These are phyloP conservation scores for Tinamus guttatus DNA, from an alignment of 2,113 vertebrate genomes.

Conservation along the genomic window DNA sequence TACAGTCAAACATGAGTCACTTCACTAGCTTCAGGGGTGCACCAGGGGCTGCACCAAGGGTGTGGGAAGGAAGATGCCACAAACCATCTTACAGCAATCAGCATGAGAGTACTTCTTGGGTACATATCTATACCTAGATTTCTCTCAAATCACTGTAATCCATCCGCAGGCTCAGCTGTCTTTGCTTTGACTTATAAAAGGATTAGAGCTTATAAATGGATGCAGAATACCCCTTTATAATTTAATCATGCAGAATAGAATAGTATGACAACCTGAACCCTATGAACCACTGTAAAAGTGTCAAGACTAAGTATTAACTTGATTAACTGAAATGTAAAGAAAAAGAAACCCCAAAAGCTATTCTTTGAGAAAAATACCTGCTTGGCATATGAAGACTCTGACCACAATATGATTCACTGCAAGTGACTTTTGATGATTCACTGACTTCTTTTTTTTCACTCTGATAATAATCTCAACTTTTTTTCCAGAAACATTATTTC, in stretches of 20 bases:
- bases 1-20: neutral
- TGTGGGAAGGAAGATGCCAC: neutral
- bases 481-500: neutral
- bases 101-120: neutral
- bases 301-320: neutral
- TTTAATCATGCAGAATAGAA: neutral
- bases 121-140: neutral
- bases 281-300: neutral
- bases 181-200: neutral
- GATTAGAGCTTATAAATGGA: neutral
- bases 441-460: neutral
- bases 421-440: conserved; percentile 61
- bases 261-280: neutral
- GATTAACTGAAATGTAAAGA: neutral
- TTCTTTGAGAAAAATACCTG: conserved; percentile 52
- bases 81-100: neutral
- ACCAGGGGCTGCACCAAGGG: neutral
- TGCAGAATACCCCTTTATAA: neutral
- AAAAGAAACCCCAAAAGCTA: neutral
- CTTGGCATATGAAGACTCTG: conserved; percentile 22
- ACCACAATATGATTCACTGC: conserved; percentile 57
- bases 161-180: neutral
- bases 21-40: neutral
- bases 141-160: neutral
- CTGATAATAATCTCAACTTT: conserved; percentile 1